Base-by-base conservation (phyloP, 35 echinoderm and acorn worm genomes). In the Apostichopus californicus region DNA sequence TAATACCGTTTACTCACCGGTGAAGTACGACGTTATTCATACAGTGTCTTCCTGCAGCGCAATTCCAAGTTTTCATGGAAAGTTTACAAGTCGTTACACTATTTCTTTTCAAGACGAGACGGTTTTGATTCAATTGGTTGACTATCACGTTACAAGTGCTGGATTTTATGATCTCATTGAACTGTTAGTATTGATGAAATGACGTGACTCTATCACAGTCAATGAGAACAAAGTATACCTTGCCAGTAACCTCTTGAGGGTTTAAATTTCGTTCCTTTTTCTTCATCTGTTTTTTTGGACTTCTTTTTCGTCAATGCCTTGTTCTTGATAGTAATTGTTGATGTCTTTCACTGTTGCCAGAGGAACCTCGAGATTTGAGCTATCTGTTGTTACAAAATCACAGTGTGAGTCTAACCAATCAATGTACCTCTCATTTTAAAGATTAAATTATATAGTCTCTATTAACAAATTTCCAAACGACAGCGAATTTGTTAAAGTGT, bases 161-260 rank as follows among this genome's bases (percentile, higher is more conserved):
- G 64, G 64, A 68, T 4, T 46, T 46, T 17, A 17, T 68, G 0
- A 18, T 14, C 64, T 68, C 64, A 18, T 68, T 14, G 64, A 68
- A 46, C 34, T 68, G 64, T 68, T 68, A 18, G 18, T 68, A 68
- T 68, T 68, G 64, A 68, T 18, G 64, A 14, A 14, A 18, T 68
- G 64, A 68, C 64, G 64, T 68, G 64, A 68, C 8, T 68, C 18
- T 18, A 68, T 68, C 64, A 68, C 64, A 68, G 64, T 68, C 18
- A 83, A 83, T 56, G 11, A 83, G 34, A 55, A 46, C 34, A 34
- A 83, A 83, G 80, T 83, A 25, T 25, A 14, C 24, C 53, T 56
- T 83, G 55, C 46, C 46, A 25, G 46, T 83, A 83, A 83, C 80
- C 80, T 83, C n/a, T 83, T 8, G 22, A 55, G 80, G 80, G 18